Conservation (phyloP, 2,797 vertebrate genomes). For the Choloepus didactylus region DNA sequence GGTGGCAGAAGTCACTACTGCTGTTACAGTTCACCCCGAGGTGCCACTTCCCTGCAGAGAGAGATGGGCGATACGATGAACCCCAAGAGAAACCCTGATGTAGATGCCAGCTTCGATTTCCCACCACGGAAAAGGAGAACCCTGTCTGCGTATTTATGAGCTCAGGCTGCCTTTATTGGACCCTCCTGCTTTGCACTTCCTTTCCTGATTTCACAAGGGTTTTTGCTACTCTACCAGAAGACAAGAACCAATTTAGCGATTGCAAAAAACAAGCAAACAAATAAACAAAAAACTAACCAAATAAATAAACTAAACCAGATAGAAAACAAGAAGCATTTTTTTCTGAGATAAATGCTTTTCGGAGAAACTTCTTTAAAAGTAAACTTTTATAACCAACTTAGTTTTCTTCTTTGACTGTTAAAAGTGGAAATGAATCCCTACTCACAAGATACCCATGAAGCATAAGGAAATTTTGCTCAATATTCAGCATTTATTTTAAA, state of each 20-base stretch:
- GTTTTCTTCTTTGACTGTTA: neutral
- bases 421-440: neutral
- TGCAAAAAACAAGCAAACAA: neutral
- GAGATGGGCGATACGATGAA: rapidly evolving
- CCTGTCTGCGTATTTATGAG: rapidly evolving
- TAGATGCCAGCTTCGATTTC: rapidly evolving
- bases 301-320: neutral
- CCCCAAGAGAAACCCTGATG: rapidly evolving
- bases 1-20: constrained; percentile 93
- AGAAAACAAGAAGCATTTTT: neutral
- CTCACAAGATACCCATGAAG: neutral
- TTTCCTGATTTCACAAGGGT: neutral
- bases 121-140: rapidly evolving
- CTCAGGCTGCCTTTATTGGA: neutral
- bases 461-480: neutral
- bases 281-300: neutral
- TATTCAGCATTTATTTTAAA: neutral
- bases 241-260: neutral
- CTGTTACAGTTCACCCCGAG: constrained; percentile 92
- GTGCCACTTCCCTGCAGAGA: constrained; percentile 94
- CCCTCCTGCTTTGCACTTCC: rapidly evolving
- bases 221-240: no score
- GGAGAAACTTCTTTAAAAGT: neutral
- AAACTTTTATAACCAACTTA: neutral
- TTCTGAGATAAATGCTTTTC: neutral